Conservation (phyloP, 2,888 invertebrate species). For the Eristalinus aeneus region DNA sequence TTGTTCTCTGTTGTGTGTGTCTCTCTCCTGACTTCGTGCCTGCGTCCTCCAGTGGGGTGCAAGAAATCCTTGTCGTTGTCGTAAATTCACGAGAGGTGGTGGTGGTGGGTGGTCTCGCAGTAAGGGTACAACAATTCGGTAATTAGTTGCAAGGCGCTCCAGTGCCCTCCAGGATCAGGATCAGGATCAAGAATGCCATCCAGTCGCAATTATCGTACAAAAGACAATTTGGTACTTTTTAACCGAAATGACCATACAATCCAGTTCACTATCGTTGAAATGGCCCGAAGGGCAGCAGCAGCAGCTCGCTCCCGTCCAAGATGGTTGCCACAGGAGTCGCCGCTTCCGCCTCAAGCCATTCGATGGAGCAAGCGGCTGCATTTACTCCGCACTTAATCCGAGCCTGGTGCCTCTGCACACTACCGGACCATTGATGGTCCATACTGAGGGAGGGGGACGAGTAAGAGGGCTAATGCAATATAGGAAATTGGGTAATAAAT, state of each 20-base stretch:
- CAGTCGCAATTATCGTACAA: conserved; percentile 25
- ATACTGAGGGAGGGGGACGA: conserved; percentile 4
- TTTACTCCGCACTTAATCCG: conserved; percentile 36
- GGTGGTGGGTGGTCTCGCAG: neutral
- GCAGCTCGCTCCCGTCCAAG: neutral
- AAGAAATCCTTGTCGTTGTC: conserved; percentile 29
- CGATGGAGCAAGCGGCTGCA: conserved; percentile 19
- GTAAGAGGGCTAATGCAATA: conserved; percentile 68
- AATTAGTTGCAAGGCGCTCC: conserved; percentile 65
- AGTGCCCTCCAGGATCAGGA: conserved; percentile 32
- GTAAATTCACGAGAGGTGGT: conserved; percentile 34
- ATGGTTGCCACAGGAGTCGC: conserved; percentile 10
- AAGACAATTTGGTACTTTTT: conserved; percentile 13
- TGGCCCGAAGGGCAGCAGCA: conserved; percentile 8
- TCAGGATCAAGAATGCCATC: neutral
- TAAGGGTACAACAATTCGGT: conserved; percentile 50
- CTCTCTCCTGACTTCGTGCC: neutral
- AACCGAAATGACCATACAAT: conserved; percentile 40
- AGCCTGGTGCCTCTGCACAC: conserved; percentile 8
- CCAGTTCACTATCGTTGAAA: conserved; percentile 27
- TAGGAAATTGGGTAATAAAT: conserved; percentile 70
- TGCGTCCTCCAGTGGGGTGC: conserved; percentile 17
- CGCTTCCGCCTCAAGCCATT: neutral
- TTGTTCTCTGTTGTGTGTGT: conserved; percentile 37
- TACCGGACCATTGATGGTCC: neutral